Evolutionary conservation across 2,888 invertebrate species (phyloP), one percentile per base, ranked within the genome.

Genomic region (Invenusta paracnida): DNA sequence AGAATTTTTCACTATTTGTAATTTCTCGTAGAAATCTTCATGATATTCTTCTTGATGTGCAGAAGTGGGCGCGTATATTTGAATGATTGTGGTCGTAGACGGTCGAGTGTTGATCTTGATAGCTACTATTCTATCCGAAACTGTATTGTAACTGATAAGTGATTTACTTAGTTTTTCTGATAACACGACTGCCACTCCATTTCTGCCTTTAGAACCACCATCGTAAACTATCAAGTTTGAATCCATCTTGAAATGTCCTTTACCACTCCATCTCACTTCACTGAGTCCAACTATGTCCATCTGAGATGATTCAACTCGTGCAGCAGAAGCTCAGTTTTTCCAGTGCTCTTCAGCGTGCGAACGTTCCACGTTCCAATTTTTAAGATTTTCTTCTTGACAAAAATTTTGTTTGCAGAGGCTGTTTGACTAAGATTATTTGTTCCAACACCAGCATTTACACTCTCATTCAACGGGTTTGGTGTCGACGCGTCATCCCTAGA

Each of bases 21-120:
- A 29, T 79, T 79, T 23, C 79, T 79, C 79, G 79, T 79, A 79
- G 79, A 79, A 79, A 29, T 79, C 79, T 25, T 79, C 79, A 79
- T 25, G 79, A 79, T 79, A 2, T 79, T 79, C 27, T 79, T 25
- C 29, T 23, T 27, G 25, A 23, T 23, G 25, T 5, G 29, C 2
- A 79, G 25, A 25, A 5, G 79, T 79, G 29, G 79, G 79, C 29
- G 79, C 79, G 29, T 79, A 79, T 5, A 79, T 79, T 79, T 79
- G 79, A 23, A 79, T 79, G 25, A 79, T 23, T 79, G 79, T 79
- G 25, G 79, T 79, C 29, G 79, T 5, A 79, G 79, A 2, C 29
- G 79, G 79, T 27, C n/a, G 25, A 25, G 79, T 79, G 79, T 79
- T 23, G 5, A 79, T 25, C 29, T 79, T 79, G 25, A 79, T 27